These are phyloP conservation scores for Stenolophus ochropezus DNA, from an alignment of 2,888 invertebrate genomes.

Conservation along the genomic window DNA sequence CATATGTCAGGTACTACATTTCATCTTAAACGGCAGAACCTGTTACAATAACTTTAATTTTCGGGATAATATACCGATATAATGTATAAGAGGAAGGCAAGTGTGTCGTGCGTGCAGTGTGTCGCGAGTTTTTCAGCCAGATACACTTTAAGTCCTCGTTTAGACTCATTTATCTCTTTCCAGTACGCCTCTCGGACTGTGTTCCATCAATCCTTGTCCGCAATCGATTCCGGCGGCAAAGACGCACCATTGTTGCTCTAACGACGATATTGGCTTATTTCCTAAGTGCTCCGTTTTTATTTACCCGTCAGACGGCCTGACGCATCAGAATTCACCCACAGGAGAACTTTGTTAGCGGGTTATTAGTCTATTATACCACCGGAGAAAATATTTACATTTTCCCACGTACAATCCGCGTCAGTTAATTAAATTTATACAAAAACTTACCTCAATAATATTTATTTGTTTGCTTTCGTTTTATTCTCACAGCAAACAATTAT, in stretches of 20 bases:
- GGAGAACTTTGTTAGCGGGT: constrained; percentile 7
- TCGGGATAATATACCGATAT: no score
- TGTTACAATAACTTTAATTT: no score
- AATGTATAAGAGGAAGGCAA: no score
- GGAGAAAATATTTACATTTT: constrained; percentile 16
- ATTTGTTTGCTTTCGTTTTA: no score
- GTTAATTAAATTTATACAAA: constrained; percentile 6
- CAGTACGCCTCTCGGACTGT: constrained; percentile 50
- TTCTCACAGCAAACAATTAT: no score
- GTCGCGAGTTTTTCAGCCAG: constrained; percentile 20
- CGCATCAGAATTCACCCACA: constrained; percentile 13
- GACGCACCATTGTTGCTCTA: constrained; percentile 46
- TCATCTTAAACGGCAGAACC: no score
- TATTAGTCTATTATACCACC: not conserved
- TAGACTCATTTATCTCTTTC: constrained; percentile 56
- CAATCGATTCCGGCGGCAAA: constrained; percentile 39
- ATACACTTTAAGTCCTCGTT: constrained; percentile 56
- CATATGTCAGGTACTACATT: no score
- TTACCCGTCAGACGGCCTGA: constrained; percentile 34
- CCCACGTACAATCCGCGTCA: not conserved
- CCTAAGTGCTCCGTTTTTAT: constrained; percentile 40
- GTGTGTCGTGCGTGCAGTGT: no score
- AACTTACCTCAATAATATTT: no score
- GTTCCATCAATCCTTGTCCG: constrained; percentile 54
- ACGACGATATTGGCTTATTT: constrained; percentile 51